Percentiles rank a stretch among this genome's conserved stretches.
Conservation (phyloP, 2,797 vertebrate species). For the Amblyopsis hoosieri region DNA sequence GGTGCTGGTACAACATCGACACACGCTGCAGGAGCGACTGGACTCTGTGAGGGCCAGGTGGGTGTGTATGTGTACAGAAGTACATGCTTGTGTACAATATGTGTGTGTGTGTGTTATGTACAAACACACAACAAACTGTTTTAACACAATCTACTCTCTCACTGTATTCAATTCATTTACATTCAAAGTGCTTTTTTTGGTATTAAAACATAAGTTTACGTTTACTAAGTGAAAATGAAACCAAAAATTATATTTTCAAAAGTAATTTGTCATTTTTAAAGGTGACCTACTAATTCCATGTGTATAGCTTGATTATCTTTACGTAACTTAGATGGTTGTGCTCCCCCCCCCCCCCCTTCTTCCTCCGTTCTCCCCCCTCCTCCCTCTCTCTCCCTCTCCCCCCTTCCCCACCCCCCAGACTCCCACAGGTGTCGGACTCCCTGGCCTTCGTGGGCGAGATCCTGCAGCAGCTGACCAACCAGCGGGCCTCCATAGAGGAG, state of each 20-base stretch:
- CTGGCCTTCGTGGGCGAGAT: slow-evolving; percentile 89
- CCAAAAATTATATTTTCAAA: too few relatives aligned
- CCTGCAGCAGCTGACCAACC: slow-evolving; percentile 90
- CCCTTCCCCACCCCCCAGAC: slow-evolving; percentile 68
- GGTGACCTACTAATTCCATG: too few relatives aligned
- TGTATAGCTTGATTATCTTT: neutral
- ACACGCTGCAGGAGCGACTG: slow-evolving; percentile 84
- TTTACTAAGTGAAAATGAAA: too few relatives aligned
- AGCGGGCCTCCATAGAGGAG: slow-evolving; percentile 93
- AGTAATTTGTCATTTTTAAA: too few relatives aligned
- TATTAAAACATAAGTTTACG: too few relatives aligned
- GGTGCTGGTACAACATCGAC: slow-evolving; percentile 87
- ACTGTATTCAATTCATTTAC: too few relatives aligned
- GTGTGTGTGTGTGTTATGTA: neutral
- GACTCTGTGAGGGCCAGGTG: slow-evolving; percentile 88
- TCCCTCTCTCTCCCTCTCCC: neutral
- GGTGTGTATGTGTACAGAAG: rapidly evolving
- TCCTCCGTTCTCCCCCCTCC: neutral
- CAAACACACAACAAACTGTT: neutral
- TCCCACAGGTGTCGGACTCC: slow-evolving; percentile 90
- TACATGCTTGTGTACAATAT: neutral
- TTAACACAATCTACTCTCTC: neutral
- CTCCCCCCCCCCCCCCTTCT: neutral
- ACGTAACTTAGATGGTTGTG: neutral
- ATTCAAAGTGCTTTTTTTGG: too few relatives aligned